A percentile compares a stretch with the other conserved stretches of the same genome.
phyloP scores from a whole-genome alignment of 64 coral and sea anemone species.

The Trachythela sp. region DNA sequence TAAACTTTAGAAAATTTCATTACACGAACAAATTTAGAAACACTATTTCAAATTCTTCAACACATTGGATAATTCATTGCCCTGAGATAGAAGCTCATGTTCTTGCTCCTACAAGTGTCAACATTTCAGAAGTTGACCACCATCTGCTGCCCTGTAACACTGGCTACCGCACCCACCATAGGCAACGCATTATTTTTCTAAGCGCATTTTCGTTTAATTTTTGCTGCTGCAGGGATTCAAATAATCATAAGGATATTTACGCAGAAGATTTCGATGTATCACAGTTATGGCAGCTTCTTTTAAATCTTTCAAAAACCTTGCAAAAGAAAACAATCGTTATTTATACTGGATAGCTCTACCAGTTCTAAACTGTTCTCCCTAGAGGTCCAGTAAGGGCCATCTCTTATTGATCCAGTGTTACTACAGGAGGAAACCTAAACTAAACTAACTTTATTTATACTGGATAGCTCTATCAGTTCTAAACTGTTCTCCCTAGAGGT shows the following conservation, averaged over 20 bases:
- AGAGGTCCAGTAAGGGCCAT: not conserved
- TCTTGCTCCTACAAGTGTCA: no score
- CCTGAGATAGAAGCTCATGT: no score
- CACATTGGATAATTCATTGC: no score
- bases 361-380: not conserved
- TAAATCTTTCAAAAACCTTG: slow-evolving; percentile 77
- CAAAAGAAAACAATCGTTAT: not conserved
- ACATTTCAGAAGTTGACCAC: no score
- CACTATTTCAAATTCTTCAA: no score
- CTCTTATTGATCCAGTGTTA: not conserved
- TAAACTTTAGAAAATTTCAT: no score
- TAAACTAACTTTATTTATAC: not conserved
- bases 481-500: not conserved
- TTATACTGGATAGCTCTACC: not conserved
- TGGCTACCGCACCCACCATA: no score
- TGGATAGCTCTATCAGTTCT: not conserved
- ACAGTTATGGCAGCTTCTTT: slow-evolving; percentile 76
- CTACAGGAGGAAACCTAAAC: not conserved
- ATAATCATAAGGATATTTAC: slow-evolving; percentile 78
- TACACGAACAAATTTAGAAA: no score
- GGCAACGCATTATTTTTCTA: no score
- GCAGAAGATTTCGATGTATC: slow-evolving; percentile 66
- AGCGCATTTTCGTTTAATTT: slow-evolving; percentile 19
- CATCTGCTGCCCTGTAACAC: no score
- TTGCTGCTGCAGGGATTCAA: slow-evolving; percentile 66